Base-by-base conservation (phyloP, 2,888 invertebrate genomes). In the Hetaerina titia region DNA sequence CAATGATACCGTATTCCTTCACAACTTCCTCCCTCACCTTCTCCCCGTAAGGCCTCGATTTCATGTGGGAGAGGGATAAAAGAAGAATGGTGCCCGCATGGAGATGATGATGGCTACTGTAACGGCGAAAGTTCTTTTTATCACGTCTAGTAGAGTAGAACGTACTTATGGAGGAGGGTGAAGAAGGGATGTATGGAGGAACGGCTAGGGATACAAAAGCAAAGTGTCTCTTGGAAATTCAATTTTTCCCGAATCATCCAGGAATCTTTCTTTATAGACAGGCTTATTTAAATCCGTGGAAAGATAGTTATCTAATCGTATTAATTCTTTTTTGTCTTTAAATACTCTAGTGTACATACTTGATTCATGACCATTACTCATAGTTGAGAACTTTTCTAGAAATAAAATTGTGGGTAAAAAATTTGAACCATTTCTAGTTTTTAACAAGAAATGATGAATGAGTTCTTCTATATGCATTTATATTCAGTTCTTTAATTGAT, bases 1-100 rank as follows among this genome's bases (percentile, higher is more conserved):
- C 81, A 81, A 81, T 81, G 81, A 81, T 81, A 31, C 81, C 81
- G 81, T 81, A 81, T 81, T 69, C 69, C 69, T 17, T 69, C 69
- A 69, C 22, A 22, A 22, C n/a, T n/a, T 69, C n/a, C 69, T 45
- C 45, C 69, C n/a, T n/a, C n/a, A n/a, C n/a, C n/a, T 8, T 69
- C 69, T n/a, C 31, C 31, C 81, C 81, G 2, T 15, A 13, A 8
- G 13, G 22, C 22, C 69, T 31, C 81, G 81, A 31, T 31, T 81
- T 31, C 31, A 81, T 25, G 81, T 81, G 81, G 25, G 45, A 45
- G 45, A 13, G 81, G 81, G 31, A 81, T 31, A 81, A 81, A 15
- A 31, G n/a, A 31, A 31, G n/a, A 31, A 31, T 13, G 81, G 19
- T 81, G 31, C 25, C 13, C 31, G 31, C 25, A 81, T 81, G 81